phyloP scores from a whole-genome alignment of 2,888 invertebrate species.

The Anticlea derivata region DNA sequence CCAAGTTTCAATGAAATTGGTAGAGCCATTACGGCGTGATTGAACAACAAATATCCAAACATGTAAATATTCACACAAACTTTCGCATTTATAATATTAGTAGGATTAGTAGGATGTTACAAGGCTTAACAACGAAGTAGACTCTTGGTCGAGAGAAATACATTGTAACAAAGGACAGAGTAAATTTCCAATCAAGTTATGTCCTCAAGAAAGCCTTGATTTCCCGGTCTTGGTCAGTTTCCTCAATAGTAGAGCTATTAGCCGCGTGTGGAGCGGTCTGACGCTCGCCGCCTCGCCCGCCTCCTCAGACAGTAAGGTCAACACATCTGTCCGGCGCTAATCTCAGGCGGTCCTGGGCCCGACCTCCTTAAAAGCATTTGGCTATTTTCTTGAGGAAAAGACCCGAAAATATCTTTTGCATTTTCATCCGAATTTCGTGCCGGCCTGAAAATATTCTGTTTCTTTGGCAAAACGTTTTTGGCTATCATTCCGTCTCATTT shows the following conservation, averaged over 20 bases:
- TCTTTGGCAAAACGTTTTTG: neutral
- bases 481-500: neutral
- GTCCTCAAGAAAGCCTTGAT: neutral
- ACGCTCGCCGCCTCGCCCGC: constrained; percentile 1
- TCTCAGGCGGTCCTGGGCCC: constrained; percentile 1
- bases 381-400: constrained; percentile 11
- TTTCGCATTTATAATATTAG: too few relatives aligned
- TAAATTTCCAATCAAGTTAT: constrained; percentile 8
- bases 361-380: constrained; percentile 14
- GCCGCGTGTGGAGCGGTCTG: constrained; percentile 7
- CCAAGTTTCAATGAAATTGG: too few relatives aligned
- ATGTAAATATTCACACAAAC: too few relatives aligned
- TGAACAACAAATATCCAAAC: too few relatives aligned
- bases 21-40: too few relatives aligned
- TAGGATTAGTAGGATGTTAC: too few relatives aligned
- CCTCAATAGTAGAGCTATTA: neutral
- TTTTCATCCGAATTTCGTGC: neutral
- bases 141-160: too few relatives aligned
- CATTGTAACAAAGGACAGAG: neutral
- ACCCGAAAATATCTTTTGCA: neutral
- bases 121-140: too few relatives aligned
- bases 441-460: neutral
- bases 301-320: constrained; percentile 21
- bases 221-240: neutral
- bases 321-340: constrained; percentile 23